Evolutionary conservation across 2,113 vertebrate species (phyloP).

Genomic region (Conger conger): DNA sequence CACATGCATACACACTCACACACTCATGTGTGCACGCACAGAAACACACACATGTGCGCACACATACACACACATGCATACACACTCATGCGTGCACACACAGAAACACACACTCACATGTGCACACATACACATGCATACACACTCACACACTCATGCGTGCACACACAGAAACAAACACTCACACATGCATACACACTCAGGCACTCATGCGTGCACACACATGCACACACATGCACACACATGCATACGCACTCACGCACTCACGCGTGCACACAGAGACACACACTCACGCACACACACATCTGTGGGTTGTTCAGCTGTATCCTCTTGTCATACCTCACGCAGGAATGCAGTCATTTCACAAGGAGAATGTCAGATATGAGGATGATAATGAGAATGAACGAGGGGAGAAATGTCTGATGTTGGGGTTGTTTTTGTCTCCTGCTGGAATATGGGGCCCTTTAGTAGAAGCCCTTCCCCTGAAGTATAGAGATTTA

Average conservation of each 20-base stretch:
- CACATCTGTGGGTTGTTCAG: not conserved
- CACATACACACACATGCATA: no score
- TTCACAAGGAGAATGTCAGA: not conserved
- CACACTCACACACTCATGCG: no score
- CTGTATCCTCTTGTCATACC: not conserved
- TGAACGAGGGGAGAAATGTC: slow-evolving; percentile 36
- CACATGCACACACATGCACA: not conserved
- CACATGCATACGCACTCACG: not conserved
- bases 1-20: no score
- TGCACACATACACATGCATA: no score
- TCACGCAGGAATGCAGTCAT: not conserved
- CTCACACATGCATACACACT: no score
- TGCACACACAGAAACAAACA: no score
- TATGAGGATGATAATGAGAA: slow-evolving; percentile 21
- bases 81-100: no score
- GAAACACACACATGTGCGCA: no score
- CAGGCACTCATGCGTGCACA: not conserved
- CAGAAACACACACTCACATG: no score
- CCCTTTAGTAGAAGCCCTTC: slow-evolving; percentile 37
- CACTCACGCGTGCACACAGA: no score
- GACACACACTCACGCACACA: not conserved
- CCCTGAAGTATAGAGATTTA: not conserved
- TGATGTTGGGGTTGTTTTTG: slow-evolving; percentile 36
- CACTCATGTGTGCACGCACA: no score
- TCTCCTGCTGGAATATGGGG: slow-evolving; percentile 39